Evolutionary conservation across 2,113 vertebrate species (phyloP).

Genomic region (Nymphicus hollandicus): DNA sequence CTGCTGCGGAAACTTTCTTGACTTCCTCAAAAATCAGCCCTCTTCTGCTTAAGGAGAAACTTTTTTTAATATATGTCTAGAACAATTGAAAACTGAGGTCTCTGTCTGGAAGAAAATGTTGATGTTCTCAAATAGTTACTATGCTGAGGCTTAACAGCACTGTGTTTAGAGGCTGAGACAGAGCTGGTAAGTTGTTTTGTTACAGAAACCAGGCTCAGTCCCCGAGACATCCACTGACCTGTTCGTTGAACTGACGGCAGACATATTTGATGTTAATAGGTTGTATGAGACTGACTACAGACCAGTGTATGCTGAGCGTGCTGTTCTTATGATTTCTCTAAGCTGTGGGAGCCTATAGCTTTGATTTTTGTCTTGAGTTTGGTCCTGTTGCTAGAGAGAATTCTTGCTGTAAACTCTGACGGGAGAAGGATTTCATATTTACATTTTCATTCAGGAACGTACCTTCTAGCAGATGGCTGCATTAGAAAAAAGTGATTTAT

Average conservation of each 20-base stretch:
- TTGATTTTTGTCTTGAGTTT: background rate
- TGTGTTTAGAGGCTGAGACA: background rate
- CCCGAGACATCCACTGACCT: background rate
- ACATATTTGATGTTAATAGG: background rate
- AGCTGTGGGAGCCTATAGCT: background rate
- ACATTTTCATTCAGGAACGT: background rate
- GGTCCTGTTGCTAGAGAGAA: background rate
- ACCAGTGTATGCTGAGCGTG: accelerated
- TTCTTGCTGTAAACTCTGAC: background rate
- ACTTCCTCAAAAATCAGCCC: background rate
- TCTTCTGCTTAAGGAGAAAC: background rate
- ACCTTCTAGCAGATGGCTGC: background rate
- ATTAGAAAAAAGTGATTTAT: background rate
- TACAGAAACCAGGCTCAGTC: background rate
- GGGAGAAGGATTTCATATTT: background rate
- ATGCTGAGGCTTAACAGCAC: background rate
- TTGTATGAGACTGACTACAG: background rate
- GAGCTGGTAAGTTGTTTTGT: background rate
- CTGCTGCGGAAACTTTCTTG: background rate
- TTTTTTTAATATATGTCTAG: background rate
- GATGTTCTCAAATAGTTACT: background rate
- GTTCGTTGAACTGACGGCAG: background rate
- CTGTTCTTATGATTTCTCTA: background rate
- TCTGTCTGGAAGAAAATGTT: background rate
- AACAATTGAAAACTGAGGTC: background rate